Base-by-base conservation (phyloP, 1,140 invertebrate species). In the Cryptotermes secundus region DNA sequence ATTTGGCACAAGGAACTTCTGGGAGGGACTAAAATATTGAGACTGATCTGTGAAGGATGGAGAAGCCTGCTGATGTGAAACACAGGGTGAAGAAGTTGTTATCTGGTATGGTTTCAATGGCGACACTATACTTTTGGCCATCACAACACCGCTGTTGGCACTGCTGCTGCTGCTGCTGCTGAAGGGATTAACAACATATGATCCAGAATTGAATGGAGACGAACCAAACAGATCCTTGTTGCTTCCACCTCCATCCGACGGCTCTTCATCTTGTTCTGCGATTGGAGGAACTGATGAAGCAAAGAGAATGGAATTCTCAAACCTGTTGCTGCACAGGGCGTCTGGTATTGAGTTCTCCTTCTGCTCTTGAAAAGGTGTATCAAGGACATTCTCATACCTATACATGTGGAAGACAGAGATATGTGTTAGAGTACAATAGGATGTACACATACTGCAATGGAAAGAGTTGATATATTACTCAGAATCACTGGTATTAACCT, bases 191-290 rank as follows among this genome's bases (percentile, higher is more conserved):
- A 86, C 87, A 38, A 86, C 87, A 34, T 85, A 49, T 22, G 72
- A 86, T n/a, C 86, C 87, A 0, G 88, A 88, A 80, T 87, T 88
- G 38, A 93, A 93, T 6, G 92, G 92, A 10, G 92, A 92, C 0
- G 91, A 92, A 7, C 91, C 92, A 85, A 93, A 93, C 1, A 93
- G 87, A 88, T 93, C 92, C 81, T 89, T 90, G 1, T 88, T 85
- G 22, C 38, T 53, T 79, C 35, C 81, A 24, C 81, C 59, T 42
- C 45, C 42, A 79, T 84, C 85, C 14, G 35, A 36, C 24, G 81
- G 45, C 24, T 82, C 84, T 83, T 85, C 85, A 83, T 85, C 85
- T 49, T 85, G 85, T 83, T 85, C 85, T 31, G 45, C 82, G 16
- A 87, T 87, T 59, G 87, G 87, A 84, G 85, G 87, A 83, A 86